Evolutionary conservation across 2,797 vertebrate genomes (phyloP), one percentile per base, ranked within the genome.

Genomic region (Rachycentron canadum): DNA sequence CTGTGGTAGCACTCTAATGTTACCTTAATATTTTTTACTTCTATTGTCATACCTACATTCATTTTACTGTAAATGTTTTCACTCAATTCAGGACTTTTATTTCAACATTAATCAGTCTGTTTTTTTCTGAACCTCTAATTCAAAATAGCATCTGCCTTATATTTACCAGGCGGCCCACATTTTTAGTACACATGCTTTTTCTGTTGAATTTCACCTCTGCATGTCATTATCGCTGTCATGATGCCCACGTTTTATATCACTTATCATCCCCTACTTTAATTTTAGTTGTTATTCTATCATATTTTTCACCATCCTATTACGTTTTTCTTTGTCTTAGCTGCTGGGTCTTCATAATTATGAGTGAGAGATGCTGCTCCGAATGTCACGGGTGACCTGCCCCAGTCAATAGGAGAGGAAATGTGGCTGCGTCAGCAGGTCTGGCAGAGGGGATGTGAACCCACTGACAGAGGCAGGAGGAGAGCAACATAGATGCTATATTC

Each of bases 321-420:
- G 67, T 64, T 86, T 66, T 34, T 79, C 59, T 72, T 52, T 66
- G 72, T 49, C 66, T 57, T 59, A 30, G 68, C 76, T 66, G 85
- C 56, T 45, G 47, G 59, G 26, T 76, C 53, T 71, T 77, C 49
- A 72, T 83, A 65, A 76, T 25, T 47, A 81, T 78, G 72, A 82
- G 49, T 81, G 86, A 82, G 82, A 71, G 84, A 85, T 74, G 60
- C 64, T 72, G 79, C 68, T 88, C 78, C 34, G 65, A 69, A 75
- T 70, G 71, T 87, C 73, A 90, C 69, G 85, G 83, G 45, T 92
- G 91, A 93, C 70, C 82, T 86, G 91, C 61, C 75, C 63, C 73
- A 58, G 76, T 92, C 91, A 93, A 93, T 85, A 86, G 87, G 28
- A 68, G 40, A 85, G 86, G 78, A 88, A 86, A 90, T 90, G 81